Evolutionary conservation across 2,113 vertebrate genomes (phyloP).

Genomic region (Lichenostomus cassidix): DNA sequence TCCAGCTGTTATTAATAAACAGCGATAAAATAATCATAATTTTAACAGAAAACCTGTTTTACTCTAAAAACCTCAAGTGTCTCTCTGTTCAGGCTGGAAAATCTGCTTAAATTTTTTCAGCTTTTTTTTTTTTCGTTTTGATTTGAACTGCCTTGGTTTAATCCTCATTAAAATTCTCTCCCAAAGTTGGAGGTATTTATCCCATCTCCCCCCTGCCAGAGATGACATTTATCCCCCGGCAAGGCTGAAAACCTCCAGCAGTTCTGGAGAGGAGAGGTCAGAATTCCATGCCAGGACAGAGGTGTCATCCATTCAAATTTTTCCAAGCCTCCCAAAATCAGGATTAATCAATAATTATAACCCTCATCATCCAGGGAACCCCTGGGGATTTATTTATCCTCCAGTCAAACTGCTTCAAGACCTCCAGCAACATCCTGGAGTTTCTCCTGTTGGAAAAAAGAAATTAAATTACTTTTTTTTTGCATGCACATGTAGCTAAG

Average conservation of each 20-base stretch:
- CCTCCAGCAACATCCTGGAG: neutral
- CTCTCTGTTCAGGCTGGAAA: neutral
- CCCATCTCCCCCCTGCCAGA: neutral
- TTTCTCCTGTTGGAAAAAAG: neutral
- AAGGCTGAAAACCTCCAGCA: neutral
- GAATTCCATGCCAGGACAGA: neutral
- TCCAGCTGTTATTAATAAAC: neutral
- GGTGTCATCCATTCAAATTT: too few relatives aligned
- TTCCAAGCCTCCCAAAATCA: neutral
- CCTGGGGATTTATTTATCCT: neutral
- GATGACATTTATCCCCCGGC: neutral
- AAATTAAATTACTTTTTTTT: neutral
- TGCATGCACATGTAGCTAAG: neutral
- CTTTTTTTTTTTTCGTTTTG: neutral
- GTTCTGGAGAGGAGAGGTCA: accelerated
- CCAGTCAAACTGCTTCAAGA: neutral
- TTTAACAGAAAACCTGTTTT: neutral
- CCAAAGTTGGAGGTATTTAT: neutral
- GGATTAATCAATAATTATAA: neutral
- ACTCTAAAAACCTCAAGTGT: accelerated
- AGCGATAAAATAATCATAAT: neutral
- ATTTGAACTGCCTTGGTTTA: neutral
- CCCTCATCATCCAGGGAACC: neutral
- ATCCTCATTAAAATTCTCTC: neutral
- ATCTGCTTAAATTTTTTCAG: too few relatives aligned